A percentile compares a stretch with the other conserved stretches of the same genome.
These are phyloP conservation scores for Chromobotia macracanthus DNA, from an alignment of 2,797 vertebrate genomes.

Conservation along the genomic window DNA sequence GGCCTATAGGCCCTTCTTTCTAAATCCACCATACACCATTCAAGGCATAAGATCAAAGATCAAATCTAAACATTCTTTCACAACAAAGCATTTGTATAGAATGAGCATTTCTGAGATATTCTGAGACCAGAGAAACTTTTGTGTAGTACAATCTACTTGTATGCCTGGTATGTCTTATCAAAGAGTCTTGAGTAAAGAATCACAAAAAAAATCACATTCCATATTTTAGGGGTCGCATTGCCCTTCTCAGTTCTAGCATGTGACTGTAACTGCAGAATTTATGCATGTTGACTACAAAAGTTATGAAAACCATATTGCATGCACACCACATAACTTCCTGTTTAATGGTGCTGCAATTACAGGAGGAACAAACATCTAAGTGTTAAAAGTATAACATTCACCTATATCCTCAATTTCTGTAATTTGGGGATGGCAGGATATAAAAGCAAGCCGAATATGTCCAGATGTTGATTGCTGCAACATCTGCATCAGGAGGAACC, in stretches of 20 bases:
- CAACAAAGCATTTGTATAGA: too few species aligned
- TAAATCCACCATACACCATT: not conserved
- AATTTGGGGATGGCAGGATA: slow-evolving; percentile 27
- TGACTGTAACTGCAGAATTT: too few species aligned
- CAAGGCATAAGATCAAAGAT: too few species aligned
- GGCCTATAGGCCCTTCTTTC: not conserved
- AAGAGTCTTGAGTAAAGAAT: too few species aligned
- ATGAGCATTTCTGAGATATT: too few species aligned
- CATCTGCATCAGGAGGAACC: slow-evolving; percentile 45
- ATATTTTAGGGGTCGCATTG: too few species aligned
- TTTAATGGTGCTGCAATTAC: not conserved
- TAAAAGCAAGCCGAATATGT: slow-evolving; percentile 50
- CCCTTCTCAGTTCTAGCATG: too few species aligned
- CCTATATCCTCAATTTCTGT: slow-evolving; percentile 6
- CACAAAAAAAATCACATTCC: too few species aligned
- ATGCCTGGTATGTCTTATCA: too few species aligned
- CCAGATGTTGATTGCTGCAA: slow-evolving; percentile 60
- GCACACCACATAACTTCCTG: slow-evolving; percentile 29
- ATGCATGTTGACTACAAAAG: slow-evolving; percentile 20
- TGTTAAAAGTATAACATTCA: not conserved
- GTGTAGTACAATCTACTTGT: too few species aligned
- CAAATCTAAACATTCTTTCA: too few species aligned
- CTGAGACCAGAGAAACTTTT: too few species aligned
- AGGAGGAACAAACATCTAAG: slow-evolving; percentile 18
- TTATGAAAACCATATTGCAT: not conserved